Percentiles rank a stretch among this genome's conserved stretches.
These are phyloP conservation scores for Isurus oxyrinchus DNA, from an alignment of 2,113 vertebrate species.

Conservation along the genomic window DNA sequence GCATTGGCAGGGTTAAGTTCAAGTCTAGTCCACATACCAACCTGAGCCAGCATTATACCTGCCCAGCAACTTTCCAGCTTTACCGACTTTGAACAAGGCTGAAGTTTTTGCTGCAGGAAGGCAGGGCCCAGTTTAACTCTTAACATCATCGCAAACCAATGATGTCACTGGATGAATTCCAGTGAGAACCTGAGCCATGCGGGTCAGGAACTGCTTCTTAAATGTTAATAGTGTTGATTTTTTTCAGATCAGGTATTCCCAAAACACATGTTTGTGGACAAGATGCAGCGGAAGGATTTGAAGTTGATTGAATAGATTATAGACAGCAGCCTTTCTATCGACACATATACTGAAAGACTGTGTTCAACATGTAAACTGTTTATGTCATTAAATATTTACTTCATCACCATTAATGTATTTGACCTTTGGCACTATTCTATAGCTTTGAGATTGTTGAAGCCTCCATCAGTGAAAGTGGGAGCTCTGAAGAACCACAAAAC, in stretches of 20 bases:
- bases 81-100: neutral
- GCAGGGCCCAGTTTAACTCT: neutral
- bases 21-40: neutral
- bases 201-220: neutral
- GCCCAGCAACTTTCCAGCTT: neutral
- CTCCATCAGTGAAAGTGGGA: neutral
- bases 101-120: neutral
- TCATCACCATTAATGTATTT: neutral
- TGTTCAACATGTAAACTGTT: neutral
- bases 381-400: slow-evolving; percentile 9
- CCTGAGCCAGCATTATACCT: neutral
- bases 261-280: neutral
- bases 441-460: neutral
- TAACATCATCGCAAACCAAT: neutral
- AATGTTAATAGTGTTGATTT: neutral
- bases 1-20: neutral
- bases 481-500: neutral
- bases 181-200: neutral
- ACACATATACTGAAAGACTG: neutral
- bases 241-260: neutral
- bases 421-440: neutral
- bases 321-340: neutral
- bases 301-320: slow-evolving; percentile 18
- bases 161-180: neutral
- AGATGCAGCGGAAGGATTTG: neutral